phyloP scores from a whole-genome alignment of 1,140 invertebrate species.

The Pantala flavescens region DNA sequence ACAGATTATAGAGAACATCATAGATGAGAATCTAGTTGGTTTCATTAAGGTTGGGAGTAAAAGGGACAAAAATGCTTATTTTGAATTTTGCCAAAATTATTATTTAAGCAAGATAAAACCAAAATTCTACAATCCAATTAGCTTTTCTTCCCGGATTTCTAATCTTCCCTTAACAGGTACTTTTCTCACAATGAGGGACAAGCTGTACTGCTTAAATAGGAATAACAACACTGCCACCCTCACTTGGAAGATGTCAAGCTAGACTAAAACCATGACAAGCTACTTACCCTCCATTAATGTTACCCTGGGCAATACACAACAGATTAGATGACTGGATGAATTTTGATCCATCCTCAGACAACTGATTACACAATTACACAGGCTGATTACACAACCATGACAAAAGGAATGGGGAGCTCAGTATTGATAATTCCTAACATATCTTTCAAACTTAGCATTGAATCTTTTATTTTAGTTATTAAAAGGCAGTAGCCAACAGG shows the following conservation, averaged over 20 bases:
- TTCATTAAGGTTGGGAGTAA: too few relatives aligned
- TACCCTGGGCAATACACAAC: not conserved
- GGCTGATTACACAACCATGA: not conserved
- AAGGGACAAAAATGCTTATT: too few relatives aligned
- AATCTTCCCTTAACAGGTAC: not conserved
- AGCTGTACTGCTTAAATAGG: not conserved
- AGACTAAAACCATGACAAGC: not conserved
- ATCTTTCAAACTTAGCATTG: too few relatives aligned
- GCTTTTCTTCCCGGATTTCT: too few relatives aligned
- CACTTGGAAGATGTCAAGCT: not conserved
- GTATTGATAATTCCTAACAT: too few relatives aligned
- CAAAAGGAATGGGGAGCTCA: not conserved
- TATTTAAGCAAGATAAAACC: too few relatives aligned
- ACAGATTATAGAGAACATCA: too few relatives aligned
- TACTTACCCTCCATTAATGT: not conserved
- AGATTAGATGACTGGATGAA: not conserved
- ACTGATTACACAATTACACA: too few relatives aligned
- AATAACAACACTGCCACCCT: not conserved
- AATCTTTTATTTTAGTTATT: not conserved
- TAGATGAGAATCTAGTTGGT: too few relatives aligned
- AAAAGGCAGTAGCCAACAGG: not conserved
- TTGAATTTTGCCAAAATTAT: too few relatives aligned
- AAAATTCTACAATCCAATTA: too few relatives aligned
- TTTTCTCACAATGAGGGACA: not conserved
- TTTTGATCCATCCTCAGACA: not conserved